Conservation (phyloP, 2,113 vertebrate genomes). For the Anolis sagrei region DNA sequence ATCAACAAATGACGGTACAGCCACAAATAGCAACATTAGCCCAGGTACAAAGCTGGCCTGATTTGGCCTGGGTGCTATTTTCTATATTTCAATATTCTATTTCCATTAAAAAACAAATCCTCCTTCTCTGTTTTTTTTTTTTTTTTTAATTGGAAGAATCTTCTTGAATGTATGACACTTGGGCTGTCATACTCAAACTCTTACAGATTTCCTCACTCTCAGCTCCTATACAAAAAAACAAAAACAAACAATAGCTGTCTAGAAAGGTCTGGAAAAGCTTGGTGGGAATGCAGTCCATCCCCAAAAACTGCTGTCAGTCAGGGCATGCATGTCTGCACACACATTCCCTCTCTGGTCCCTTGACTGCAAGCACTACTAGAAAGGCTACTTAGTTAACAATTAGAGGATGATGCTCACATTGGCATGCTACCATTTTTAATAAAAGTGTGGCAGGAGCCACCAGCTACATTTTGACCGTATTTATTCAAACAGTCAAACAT, state of each 20-base stretch:
- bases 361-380: neutral
- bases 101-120: neutral
- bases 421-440: neutral
- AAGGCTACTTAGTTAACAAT: neutral
- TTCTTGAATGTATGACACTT: neutral
- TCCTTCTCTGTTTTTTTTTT: neutral
- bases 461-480: neutral
- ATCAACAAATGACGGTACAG: conserved; percentile 91
- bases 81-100: neutral
- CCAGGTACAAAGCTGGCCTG: conserved; percentile 85
- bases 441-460: neutral
- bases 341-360: neutral
- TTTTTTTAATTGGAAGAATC: neutral
- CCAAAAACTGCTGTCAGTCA: neutral
- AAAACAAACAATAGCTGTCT: neutral
- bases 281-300: neutral
- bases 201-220: neutral
- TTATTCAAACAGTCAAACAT: neutral
- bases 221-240: neutral
- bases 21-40: conserved; percentile 92
- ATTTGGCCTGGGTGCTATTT: conserved; percentile 43
- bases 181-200: too few relatives aligned
- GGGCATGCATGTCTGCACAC: neutral
- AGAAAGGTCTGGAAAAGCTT: neutral
- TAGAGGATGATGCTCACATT: too few relatives aligned